Percentiles rank a stretch among this genome's conserved stretches.
Evolutionary conservation across 2,888 invertebrate genomes (phyloP).

Genomic region (Conistra vaccinii): DNA sequence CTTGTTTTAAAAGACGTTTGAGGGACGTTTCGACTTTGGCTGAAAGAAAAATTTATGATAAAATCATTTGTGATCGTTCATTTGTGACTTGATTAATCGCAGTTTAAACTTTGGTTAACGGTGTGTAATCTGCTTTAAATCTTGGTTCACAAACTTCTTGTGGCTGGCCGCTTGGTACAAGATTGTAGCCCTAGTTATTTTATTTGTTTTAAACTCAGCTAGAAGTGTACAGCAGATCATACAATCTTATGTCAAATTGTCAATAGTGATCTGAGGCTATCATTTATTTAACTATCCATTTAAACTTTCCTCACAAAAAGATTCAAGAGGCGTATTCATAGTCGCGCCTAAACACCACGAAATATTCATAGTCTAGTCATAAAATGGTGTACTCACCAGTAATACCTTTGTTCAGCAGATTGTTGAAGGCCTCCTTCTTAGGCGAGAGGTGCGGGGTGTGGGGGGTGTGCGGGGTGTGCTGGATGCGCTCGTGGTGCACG

Average conservation of each 20-base stretch:
- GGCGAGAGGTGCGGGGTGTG: conserved; percentile 90
- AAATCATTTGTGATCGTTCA: not conserved
- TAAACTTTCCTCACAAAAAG: not conserved
- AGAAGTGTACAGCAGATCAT: not conserved
- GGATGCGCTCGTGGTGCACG: conserved; percentile 85
- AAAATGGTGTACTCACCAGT: conserved; percentile 88
- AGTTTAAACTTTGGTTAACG: conserved; percentile 1
- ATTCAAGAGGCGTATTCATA: conserved; percentile 7
- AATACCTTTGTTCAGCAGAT: conserved; percentile 90
- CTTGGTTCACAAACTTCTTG: not conserved
- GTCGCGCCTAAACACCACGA: not conserved
- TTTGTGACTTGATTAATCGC: conserved; percentile 27
- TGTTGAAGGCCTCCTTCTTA: conserved; percentile 92
- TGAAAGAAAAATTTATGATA: conserved; percentile 19
- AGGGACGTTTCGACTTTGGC: conserved; percentile 59
- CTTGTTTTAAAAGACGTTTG: conserved; percentile 62
- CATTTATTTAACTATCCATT: not conserved
- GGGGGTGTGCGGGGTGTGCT: conserved; percentile 81
- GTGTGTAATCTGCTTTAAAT: conserved; percentile 1
- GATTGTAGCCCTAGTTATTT: not conserved
- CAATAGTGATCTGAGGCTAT: not conserved
- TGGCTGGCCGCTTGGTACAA: not conserved
- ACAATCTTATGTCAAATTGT: not conserved
- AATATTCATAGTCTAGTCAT: conserved; percentile 17
- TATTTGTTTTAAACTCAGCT: not conserved